A percentile compares a stretch with the other conserved stretches of the same genome.
Evolutionary conservation across 2,888 invertebrate genomes (phyloP).

Genomic region (Meandrusa payeni): DNA sequence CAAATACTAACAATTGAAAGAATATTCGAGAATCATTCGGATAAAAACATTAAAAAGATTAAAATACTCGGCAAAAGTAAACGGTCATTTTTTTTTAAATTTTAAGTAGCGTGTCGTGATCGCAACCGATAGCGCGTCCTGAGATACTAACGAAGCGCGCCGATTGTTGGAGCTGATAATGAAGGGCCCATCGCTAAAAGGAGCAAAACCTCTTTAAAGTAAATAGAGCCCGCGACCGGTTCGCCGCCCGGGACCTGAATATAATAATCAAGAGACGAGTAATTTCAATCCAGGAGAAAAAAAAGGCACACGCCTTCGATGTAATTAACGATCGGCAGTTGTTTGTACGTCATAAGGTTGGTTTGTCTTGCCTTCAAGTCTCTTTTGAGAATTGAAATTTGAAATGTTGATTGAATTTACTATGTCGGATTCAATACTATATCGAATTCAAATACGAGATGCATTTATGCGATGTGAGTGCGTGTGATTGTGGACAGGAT

Average conservation of each 20-base stretch:
- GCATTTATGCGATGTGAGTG: too few relatives aligned
- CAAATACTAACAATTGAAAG: too few relatives aligned
- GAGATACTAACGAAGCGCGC: constrained; percentile 69
- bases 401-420: too few relatives aligned
- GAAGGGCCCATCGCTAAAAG: constrained; percentile 68
- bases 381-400: neutral
- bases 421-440: too few relatives aligned
- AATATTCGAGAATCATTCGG: too few relatives aligned
- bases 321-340: constrained; percentile 53
- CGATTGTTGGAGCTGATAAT: constrained; percentile 74
- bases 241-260: constrained; percentile 56
- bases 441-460: too few relatives aligned
- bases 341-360: too few relatives aligned
- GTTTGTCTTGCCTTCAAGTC: too few relatives aligned
- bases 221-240: constrained; percentile 63
- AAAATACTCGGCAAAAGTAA: too few relatives aligned
- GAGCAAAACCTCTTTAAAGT: constrained; percentile 74
- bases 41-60: too few relatives aligned
- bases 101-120: constrained; percentile 34
- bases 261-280: constrained; percentile 72
- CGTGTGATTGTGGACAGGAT: too few relatives aligned
- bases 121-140: constrained; percentile 51
- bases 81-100: neutral
- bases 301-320: constrained; percentile 44
- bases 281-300: constrained; percentile 68